phyloP scores from a whole-genome alignment of 2,888 invertebrate genomes.

The Parnassius smintheus region DNA sequence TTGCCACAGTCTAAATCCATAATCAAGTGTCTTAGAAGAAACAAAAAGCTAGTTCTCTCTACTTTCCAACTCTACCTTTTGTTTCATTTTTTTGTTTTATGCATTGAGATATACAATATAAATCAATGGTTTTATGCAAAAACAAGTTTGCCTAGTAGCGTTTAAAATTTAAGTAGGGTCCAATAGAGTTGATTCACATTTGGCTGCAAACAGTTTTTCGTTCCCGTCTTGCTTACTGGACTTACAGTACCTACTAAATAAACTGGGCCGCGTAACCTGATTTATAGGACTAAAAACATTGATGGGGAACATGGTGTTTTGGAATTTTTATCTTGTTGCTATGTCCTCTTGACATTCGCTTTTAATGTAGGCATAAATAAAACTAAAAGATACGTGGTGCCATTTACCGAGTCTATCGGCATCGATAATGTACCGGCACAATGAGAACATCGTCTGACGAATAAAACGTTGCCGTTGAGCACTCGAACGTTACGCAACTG shows the following conservation, averaged over 20 bases:
- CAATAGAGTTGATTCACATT: too few relatives aligned
- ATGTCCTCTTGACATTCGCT: conserved; percentile 9
- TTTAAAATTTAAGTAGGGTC: neutral
- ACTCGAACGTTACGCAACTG: conserved; percentile 63
- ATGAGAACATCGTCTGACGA: conserved; percentile 17
- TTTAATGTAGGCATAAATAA: conserved; percentile 12
- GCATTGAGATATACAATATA: too few relatives aligned
- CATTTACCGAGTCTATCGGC: conserved; percentile 20
- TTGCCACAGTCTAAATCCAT: too few relatives aligned
- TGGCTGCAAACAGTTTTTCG: too few relatives aligned
- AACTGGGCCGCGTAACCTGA: too few relatives aligned
- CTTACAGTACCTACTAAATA: too few relatives aligned
- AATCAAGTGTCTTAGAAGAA: conserved; percentile 6
- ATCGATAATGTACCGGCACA: conserved; percentile 23
- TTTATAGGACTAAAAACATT: neutral
- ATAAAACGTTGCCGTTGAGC: conserved; percentile 27
- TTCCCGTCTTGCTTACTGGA: too few relatives aligned
- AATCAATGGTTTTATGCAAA: conserved; percentile 7
- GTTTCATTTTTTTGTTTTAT: conserved; percentile 7
- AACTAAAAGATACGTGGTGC: conserved; percentile 20
- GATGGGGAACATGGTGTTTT: conserved; percentile 3
- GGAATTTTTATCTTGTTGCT: conserved; percentile 20
- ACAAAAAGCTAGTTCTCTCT: conserved; percentile 9
- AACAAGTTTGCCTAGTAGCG: conserved; percentile 13
- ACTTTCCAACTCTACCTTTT: conserved; percentile 7